Base-by-base conservation (phyloP, 2,888 invertebrate species). In the Aleiodes testaceus region DNA sequence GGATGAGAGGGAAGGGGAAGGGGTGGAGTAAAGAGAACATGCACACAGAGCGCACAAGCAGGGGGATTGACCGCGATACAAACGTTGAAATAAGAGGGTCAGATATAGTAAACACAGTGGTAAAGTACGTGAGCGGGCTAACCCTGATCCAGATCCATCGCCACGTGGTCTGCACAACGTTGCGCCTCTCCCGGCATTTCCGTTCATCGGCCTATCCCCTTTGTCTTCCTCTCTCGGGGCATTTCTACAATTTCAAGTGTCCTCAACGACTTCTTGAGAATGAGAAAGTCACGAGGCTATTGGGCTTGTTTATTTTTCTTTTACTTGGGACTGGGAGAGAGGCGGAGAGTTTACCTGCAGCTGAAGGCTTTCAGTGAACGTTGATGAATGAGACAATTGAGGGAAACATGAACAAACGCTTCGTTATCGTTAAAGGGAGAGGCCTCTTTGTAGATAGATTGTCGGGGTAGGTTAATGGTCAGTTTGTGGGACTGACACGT, bases 91-190 rank as follows among this genome's bases (percentile, higher is more conserved):
- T 85, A 86, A 85, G 84, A 85, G 85, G 85, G 85, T 86, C 85
- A 85, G 79, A 84, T 86, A 86, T 86, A 86, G 84, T 61, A 59
- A 70, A 66, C 66, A 66, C 64, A 70, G 55, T 55, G 55, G 55
- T 55, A 30, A 42, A 59, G 36, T 82, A 75, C 77, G 45, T 70
- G 50, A 69, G 73, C 74, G 80, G 81, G 80, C 66, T 87, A 87
- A 86, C 86, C 86, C 86, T 87, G 86, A 85, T 86, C 86, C 83
- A 86, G 82, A 86, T 86, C 80, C 83, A 86, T 84, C 81, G 81
- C 85, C 86, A 85, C 86, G 85, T 85, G 86, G 83, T 85, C 79
- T 77, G 76, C 71, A 75, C 76, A 73, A 50, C 65, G 59, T 59
- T 66, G 63, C 66, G 70, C 66, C 66, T 42, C 66, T 14, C 52